Conservation (phyloP, 2,797 vertebrate species). For the Taenioides sp. region DNA sequence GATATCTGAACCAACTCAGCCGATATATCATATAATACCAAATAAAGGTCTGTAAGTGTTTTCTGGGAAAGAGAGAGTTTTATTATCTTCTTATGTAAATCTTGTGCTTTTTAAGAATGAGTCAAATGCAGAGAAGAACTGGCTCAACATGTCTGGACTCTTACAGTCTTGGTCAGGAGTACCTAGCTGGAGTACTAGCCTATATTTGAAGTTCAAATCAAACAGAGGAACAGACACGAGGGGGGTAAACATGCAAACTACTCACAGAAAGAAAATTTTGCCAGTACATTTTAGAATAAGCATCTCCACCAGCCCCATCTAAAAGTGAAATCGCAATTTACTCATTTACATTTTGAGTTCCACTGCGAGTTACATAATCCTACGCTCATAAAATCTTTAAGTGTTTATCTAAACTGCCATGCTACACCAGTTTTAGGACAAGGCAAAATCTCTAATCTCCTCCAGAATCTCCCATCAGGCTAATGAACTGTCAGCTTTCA, state of each 20-base stretch:
- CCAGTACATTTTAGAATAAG: background rate
- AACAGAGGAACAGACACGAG: background rate
- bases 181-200: too few species aligned
- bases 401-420: slow-evolving; percentile 13
- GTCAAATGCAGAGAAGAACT: too few species aligned
- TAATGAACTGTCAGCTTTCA: slow-evolving; percentile 45
- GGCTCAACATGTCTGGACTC: background rate
- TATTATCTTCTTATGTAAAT: too few species aligned
- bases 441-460: slow-evolving; percentile 24
- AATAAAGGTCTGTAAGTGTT: too few species aligned
- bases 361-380: slow-evolving; percentile 1
- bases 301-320: background rate
- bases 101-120: background rate
- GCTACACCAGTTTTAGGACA: slow-evolving; percentile 3
- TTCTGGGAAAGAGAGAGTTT: too few species aligned
- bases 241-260: background rate
- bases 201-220: background rate
- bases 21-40: too few species aligned
- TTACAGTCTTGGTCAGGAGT: too few species aligned
- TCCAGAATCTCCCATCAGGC: slow-evolving; percentile 50
- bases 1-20: too few species aligned
- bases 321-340: background rate
- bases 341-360: background rate
- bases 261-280: background rate
- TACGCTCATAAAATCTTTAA: slow-evolving; percentile 8